Base-by-base conservation (phyloP, 2,797 vertebrate species). In the Malacoctenus gilli region DNA sequence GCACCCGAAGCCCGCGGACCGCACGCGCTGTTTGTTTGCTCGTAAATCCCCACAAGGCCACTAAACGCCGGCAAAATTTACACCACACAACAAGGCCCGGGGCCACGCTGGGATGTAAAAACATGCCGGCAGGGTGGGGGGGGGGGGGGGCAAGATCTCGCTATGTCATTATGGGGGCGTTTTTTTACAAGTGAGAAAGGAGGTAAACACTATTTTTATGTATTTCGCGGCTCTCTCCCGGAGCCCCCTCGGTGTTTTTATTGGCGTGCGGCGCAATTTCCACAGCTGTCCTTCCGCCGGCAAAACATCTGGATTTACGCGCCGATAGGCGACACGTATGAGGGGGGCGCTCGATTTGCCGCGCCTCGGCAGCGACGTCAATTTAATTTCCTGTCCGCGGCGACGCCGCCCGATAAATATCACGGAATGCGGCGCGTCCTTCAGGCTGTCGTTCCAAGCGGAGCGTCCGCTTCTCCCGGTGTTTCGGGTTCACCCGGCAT, bases 231-330 rank as follows among this genome's bases (percentile, higher is more conserved):
- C 28, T 34, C 32, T 6, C n/a, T 3, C 32, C 18, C 36, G 9
- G 5, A 18, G 18, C 15, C 7, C 35, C 14, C 4, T 8, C 15
- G 3, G 36, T 18, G 15, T 38, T 38, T 38, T 38, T n/a, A 38
- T 18, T 18, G 36, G 8, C 7, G 16, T 9, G 9, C 36, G 15
- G 6, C 1, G 15, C 11, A 9, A 38, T 18, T 38, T 38, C 15
- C 36, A 38, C 36, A 18, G 36, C 36, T 38, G 32, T 23, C 34
- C 15, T 11, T 50, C 20, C 32, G 23, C 19, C 2, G 23, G 47
- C 13, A 36, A n/a, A 23, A 50, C 20, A 8, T 16, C n/a, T 23
- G 31, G 47, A 50, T 50, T 50, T 23, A 36, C 35, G 14, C n/a
- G 9, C 32, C 21, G 11, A 21, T 41, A 22, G 12, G 20, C 10